Conservation (phyloP, 2,113 vertebrate genomes). For the Microcebus ravelobensis region DNA sequence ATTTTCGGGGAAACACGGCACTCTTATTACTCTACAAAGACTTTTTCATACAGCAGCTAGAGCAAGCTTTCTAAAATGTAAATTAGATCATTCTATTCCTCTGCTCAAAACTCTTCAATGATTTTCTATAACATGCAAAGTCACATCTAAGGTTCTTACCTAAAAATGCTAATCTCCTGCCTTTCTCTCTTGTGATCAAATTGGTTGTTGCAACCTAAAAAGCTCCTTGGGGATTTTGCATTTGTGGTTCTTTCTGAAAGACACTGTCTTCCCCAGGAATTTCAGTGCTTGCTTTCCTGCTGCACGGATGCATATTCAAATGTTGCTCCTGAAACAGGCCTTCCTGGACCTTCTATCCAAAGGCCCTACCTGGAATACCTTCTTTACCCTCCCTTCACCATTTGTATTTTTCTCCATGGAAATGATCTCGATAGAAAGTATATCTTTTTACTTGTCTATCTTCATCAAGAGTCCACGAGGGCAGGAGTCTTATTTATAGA, state of each 20-base stretch:
- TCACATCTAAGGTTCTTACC: not conserved
- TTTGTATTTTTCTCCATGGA: not conserved
- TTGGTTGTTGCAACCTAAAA: not conserved
- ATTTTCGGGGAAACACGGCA: too few species aligned
- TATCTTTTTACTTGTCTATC: not conserved
- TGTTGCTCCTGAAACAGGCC: not conserved
- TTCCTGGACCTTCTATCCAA: not conserved
- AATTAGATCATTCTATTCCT: not conserved
- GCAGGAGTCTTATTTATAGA: not conserved
- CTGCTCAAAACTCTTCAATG: not conserved
- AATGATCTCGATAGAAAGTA: not conserved
- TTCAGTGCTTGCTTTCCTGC: not conserved
- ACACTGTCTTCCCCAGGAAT: not conserved
- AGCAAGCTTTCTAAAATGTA: not conserved
- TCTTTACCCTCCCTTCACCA: not conserved
- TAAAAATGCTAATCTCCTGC: not conserved
- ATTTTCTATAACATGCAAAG: not conserved
- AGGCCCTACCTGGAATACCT: accelerated
- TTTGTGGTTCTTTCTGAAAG: not conserved
- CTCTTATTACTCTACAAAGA: not conserved
- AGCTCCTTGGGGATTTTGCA: not conserved
- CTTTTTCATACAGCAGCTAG: not conserved
- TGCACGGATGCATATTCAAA: not conserved
- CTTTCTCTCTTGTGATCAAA: not conserved
- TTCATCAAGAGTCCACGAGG: not conserved